phyloP scores from a whole-genome alignment of 1,140 invertebrate species.

The Oncopodura yosiiana region DNA sequence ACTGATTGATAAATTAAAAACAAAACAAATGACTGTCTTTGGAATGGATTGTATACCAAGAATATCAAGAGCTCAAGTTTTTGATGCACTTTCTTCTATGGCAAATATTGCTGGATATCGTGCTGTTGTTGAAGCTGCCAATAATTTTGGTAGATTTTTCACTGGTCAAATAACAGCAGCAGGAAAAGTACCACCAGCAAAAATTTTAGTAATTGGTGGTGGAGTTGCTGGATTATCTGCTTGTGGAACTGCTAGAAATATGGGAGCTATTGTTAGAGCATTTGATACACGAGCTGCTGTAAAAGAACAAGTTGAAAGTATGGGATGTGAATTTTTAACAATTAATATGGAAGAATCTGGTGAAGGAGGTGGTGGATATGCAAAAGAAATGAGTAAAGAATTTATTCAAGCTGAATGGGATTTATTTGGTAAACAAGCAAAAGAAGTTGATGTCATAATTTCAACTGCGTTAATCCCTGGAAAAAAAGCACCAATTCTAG shows the following conservation, averaged over 20 bases:
- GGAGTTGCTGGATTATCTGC: constrained; percentile 79
- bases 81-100: constrained; percentile 85
- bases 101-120: constrained; percentile 84
- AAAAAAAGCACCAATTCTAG: constrained; percentile 68
- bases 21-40: constrained; percentile 68
- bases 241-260: constrained; percentile 72
- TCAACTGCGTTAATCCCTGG: constrained; percentile 84
- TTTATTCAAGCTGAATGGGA: constrained; percentile 79
- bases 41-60: constrained; percentile 77
- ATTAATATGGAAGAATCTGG: constrained; percentile 29
- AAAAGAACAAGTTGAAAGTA: constrained; percentile 80
- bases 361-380: constrained; percentile 72
- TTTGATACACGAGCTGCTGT: constrained; percentile 80
- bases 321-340: constrained; percentile 47
- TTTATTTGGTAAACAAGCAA: constrained; percentile 72
- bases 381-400: constrained; percentile 81
- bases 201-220: constrained; percentile 76
- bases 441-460: constrained; percentile 55
- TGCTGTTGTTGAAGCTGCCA: constrained; percentile 78
- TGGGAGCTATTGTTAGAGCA: constrained; percentile 78
- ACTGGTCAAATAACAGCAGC: constrained; percentile 56
- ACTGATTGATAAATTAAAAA: constrained; percentile 59
- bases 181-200: constrained; percentile 73
- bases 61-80: constrained; percentile 74
- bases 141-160: constrained; percentile 81